Percentiles rank a stretch among this genome's conserved stretches.
Conservation (phyloP, 1,140 invertebrate species). For the Planococcus citri region DNA sequence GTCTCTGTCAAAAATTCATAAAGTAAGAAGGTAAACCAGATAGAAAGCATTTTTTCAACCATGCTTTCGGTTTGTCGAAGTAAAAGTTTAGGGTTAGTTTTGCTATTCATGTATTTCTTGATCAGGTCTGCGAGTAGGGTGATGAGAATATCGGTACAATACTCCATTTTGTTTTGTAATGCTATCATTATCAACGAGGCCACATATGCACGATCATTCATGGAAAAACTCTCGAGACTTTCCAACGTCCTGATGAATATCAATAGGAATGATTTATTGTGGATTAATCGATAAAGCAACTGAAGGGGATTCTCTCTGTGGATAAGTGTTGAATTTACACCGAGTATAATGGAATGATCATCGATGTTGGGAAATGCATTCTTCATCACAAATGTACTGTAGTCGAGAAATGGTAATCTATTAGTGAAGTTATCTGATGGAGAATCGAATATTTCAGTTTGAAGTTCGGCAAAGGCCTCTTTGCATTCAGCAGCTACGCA, state of each 20-base stretch:
- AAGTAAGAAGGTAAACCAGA: slow-evolving; percentile 96
- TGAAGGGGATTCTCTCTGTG: slow-evolving; percentile 87
- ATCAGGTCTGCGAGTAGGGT: slow-evolving; percentile 92
- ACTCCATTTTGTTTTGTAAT: slow-evolving; percentile 96
- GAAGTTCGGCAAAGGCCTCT: slow-evolving; percentile 97
- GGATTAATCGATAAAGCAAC: slow-evolving; percentile 86
- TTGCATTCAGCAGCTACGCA: slow-evolving; percentile 96
- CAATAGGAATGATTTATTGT: slow-evolving; percentile 95
- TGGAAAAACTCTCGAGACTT: slow-evolving; percentile 84
- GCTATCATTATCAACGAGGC: slow-evolving; percentile 98
- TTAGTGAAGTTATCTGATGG: slow-evolving; percentile 82
- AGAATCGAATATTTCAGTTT: slow-evolving; percentile 99
- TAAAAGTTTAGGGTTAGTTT: slow-evolving; percentile 94
- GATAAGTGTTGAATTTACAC: slow-evolving; percentile 54
- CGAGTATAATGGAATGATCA: slow-evolving; percentile 81
- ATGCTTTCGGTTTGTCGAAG: slow-evolving; percentile 91
- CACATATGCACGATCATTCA: slow-evolving; percentile 88
- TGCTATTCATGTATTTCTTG: slow-evolving; percentile 95
- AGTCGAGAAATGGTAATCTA: slow-evolving; percentile 96
- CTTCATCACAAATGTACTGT: slow-evolving; percentile 94
- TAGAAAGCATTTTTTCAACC: slow-evolving; percentile 96
- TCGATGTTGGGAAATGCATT: slow-evolving; percentile 93
- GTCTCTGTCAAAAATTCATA: slow-evolving; percentile 95
- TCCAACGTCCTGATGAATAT: slow-evolving; percentile 95
- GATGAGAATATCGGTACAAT: slow-evolving; percentile 98